Evolutionary conservation across 2,888 invertebrate genomes (phyloP), one percentile per base, ranked within the genome.

Genomic region (Metacarcinus magister): DNA sequence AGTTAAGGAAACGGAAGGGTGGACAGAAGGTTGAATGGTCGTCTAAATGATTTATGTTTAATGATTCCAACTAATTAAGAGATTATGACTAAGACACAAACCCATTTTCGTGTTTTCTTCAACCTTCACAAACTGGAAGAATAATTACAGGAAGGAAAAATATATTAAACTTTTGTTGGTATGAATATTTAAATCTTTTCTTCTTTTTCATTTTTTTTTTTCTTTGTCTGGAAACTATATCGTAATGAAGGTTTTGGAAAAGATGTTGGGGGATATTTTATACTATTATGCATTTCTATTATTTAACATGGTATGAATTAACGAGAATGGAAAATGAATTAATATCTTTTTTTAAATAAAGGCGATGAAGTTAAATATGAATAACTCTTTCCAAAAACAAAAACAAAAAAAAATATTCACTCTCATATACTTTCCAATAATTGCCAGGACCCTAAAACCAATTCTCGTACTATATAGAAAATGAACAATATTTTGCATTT

Each of bases 21-120:
- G 82, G 82, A 82, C 82, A 82, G 82, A 5, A 39, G 32, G 87
- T 10, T 87, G 39, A 87, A 87, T 87, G 87, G 87, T 87, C 87
- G 32, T 87, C 87, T 87, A 2, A 87, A 39, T 87, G 87, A 87
- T 87, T 87, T 87, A 87, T 39, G 39, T 39, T 2, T 39, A 28
- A 39, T 87, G 87, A 87, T 87, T 32, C 39, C 32, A 39, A 39
- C 13, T 87, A 39, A 87, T 87, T 39, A 87, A 39, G 87, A 87
- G 87, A 10, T 87, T 87, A 87, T 7, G 39, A 10, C 10, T 13
- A 39, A 87, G 87, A 39, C 32, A 39, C 39, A 7, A 87, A 39
- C 87, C 16, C 54, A 54, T 39, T 87, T 28, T 5, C n/a, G 28
- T 23, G 28, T 75, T 75, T n/a, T 87, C 87, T 87, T 87, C 87